These are phyloP conservation scores for Syrrhaptes paradoxus DNA, from an alignment of 2,113 vertebrate genomes.

Conservation along the genomic window DNA sequence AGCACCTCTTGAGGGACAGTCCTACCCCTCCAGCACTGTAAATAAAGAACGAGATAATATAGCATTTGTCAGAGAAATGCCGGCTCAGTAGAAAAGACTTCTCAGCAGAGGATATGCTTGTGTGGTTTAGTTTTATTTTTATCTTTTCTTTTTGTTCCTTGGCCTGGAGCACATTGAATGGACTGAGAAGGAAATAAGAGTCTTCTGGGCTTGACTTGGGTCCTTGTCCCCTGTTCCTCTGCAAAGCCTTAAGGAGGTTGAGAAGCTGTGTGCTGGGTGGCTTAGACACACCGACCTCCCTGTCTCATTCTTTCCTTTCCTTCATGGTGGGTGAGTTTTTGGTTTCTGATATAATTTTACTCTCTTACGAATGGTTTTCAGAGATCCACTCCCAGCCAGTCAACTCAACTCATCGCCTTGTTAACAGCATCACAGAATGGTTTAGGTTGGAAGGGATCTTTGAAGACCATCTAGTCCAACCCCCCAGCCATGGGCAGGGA, in stretches of 20 bases:
- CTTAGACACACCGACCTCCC: background rate
- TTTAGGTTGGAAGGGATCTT: background rate
- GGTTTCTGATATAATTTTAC: background rate
- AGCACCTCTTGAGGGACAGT: background rate
- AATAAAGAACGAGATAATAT: constrained; percentile 35
- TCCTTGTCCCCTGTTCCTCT: background rate
- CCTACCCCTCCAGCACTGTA: constrained; percentile 34
- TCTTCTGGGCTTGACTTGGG: background rate
- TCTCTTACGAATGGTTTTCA: background rate
- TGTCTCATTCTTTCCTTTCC: background rate
- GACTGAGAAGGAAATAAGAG: background rate
- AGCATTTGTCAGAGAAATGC: constrained; percentile 46
- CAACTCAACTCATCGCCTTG: background rate
- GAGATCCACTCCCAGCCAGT: background rate
- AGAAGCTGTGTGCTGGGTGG: background rate
- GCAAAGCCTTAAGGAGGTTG: background rate
- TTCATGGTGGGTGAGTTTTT: background rate
- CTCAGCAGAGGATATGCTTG: background rate
- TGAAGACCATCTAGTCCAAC: background rate
- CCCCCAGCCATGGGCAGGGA: background rate
- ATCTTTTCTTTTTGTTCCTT: background rate
- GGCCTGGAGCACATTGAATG: background rate
- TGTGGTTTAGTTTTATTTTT: background rate
- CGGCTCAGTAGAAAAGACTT: constrained; percentile 17
- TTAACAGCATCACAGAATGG: background rate